Base-by-base conservation (phyloP, 2,113 vertebrate species). In the Pachyramphus minor region DNA sequence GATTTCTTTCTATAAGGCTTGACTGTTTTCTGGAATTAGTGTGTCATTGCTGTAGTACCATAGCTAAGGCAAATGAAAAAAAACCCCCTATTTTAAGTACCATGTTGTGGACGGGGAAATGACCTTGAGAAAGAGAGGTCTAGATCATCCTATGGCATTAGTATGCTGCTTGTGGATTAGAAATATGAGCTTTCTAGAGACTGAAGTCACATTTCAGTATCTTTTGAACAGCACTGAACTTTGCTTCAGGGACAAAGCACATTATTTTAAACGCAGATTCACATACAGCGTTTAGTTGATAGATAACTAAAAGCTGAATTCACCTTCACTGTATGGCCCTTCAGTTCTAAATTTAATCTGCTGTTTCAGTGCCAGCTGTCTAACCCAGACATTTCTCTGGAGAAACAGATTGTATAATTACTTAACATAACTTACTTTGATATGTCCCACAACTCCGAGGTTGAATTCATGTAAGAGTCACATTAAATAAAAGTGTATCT, bases 381-480 rank as follows among this genome's bases (percentile, higher is more conserved):
- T 90, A 75, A 84, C n/a, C 28, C 27, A 90, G 84, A 62, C 66
- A 49, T 82, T 87, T 87, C 68, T 84, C 85, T 84, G 60, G 79
- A 93, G 85, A 93, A 95, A 81, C 50, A 92, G 88, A 78, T 72
- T 96, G 76, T 84, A 37, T 88, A 84, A 95, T 94, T 95, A 84
- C 53, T 93, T 60, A 63, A 91, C 71, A 44, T 68, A 84, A 66
- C 71, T 71, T 73, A 16, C 78, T 93, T 87, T 89, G 81, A 44
- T 84, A 71, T 33, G 50, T 8, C 11, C 25, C 45, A 21, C 39
- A 12, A 49, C 9, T 69, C 56, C 0, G 10, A 77, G 27, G 50
- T 5, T 89, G 60, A 64, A 89, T 92, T 92, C 6, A 41, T 75
- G 24, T 77, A 52, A 28, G 63, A 92, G 44, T 90, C 82, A 27